phyloP scores from a whole-genome alignment of 2,888 invertebrate species.

The Drosophila birchii region DNA sequence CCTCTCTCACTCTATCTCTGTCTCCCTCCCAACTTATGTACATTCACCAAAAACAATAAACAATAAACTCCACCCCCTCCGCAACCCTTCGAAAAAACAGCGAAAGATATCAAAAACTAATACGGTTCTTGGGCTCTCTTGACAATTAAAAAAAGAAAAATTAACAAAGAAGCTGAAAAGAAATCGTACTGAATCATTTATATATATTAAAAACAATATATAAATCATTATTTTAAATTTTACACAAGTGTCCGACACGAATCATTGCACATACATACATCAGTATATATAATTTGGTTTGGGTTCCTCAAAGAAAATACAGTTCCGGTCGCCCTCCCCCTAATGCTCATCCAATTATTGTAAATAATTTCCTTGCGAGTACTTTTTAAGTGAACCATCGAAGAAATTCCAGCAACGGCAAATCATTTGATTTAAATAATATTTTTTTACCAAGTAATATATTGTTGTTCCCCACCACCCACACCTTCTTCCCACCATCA shows the following conservation, averaged over 20 bases:
- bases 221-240: slow-evolving; percentile 15
- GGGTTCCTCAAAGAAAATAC: slow-evolving; percentile 58
- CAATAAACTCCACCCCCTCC: slow-evolving; percentile 12
- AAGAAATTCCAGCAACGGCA: slow-evolving; percentile 6
- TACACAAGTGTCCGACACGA: slow-evolving; percentile 25
- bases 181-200: slow-evolving; percentile 29
- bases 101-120: slow-evolving; percentile 46
- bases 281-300: slow-evolving; percentile 69
- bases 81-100: slow-evolving; percentile 4
- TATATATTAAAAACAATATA: slow-evolving; percentile 15
- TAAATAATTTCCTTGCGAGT: slow-evolving; percentile 41
- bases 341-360: slow-evolving; percentile 40
- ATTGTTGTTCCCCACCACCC: slow-evolving; percentile 14
- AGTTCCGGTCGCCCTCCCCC: slow-evolving; percentile 38
- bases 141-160: slow-evolving; percentile 23
- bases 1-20: slow-evolving; percentile 14
- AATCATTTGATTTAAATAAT: slow-evolving; percentile 30
- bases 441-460: slow-evolving; percentile 27
- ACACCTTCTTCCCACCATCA: neutral
- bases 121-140: slow-evolving; percentile 67
- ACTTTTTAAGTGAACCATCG: slow-evolving; percentile 32
- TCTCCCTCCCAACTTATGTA: slow-evolving; percentile 46
- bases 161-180: slow-evolving; percentile 38
- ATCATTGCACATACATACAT: slow-evolving; percentile 45
- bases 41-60: slow-evolving; percentile 57